Percentiles rank a stretch among this genome's conserved stretches.
Evolutionary conservation across 2,797 vertebrate species (phyloP).

Genomic region (Danio kyathit): DNA sequence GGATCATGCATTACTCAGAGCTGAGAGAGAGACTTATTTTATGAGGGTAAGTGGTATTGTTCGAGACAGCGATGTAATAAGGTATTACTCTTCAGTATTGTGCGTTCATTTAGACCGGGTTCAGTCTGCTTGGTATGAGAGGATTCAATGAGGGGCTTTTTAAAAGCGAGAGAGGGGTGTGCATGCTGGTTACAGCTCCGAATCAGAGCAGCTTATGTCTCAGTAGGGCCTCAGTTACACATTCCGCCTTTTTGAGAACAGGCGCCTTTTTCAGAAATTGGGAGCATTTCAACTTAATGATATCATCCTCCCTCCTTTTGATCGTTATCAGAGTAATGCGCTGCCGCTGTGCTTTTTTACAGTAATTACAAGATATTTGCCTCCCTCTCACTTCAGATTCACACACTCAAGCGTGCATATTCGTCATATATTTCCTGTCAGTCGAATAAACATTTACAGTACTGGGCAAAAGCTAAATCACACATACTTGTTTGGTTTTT

Average conservation of each 20-base stretch:
- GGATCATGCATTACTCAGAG: constrained; percentile 75
- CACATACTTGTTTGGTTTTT: too few species aligned
- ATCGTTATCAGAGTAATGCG: constrained; percentile 64
- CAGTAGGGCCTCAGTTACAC: constrained; percentile 54
- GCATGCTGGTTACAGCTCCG: constrained; percentile 25
- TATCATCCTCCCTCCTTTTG: constrained; percentile 54
- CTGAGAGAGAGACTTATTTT: constrained; percentile 66
- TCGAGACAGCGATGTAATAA: constrained; percentile 36
- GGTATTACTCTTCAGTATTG: constrained; percentile 56
- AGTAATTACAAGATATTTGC: constrained; percentile 58
- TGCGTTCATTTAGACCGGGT: constrained; percentile 67
- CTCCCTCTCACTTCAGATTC: constrained; percentile 32
- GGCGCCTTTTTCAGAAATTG: constrained; percentile 48
- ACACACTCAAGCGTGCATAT: constrained; percentile 29
- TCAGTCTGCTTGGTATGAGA: constrained; percentile 60
- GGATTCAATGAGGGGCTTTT: constrained; percentile 61
- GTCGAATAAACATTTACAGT: constrained; percentile 50
- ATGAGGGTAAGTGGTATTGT: constrained; percentile 55
- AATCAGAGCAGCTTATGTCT: constrained; percentile 49
- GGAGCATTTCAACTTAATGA: constrained; percentile 59
- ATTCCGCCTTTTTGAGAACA: constrained; percentile 53
- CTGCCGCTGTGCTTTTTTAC: constrained; percentile 56
- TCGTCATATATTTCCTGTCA: constrained; percentile 50
- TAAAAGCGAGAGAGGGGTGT: not conserved
- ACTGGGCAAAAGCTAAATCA: too few species aligned